Base-by-base conservation (phyloP, 2,797 vertebrate species). In the Strix occidentalis region DNA sequence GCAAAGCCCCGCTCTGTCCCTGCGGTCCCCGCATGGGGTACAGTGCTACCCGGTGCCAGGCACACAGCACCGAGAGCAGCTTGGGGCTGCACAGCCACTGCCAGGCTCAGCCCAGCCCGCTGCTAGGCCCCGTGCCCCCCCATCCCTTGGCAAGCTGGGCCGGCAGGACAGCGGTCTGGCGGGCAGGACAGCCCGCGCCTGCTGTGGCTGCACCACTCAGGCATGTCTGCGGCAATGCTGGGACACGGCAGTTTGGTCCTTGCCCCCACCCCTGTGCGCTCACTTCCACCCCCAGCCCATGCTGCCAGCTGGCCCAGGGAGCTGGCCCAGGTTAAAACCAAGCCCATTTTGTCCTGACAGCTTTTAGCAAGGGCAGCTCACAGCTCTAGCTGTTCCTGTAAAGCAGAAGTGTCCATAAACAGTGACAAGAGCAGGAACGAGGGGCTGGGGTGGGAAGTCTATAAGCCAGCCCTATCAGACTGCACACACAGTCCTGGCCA, bases 191-290 rank as follows among this genome's bases (percentile, higher is more conserved):
- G 43, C 43, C 57, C 2, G 0, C 6, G 14, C 33, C 15, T 25
- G 26, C 39, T 28, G n/a, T 46, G 51, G 26, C 76, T 23, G 35
- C 53, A 25, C 3, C 5, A 35, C 57, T 26, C 13, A 28, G 37
- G 37, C 4, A 0, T 29, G 15, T 31, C 43, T 26, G 43, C 0
- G 0, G 51, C 68, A 57, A 41, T 3, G 23, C 5, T 28, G 45
- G 66, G 45, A 53, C 33, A 35, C 13, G 5, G 33, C 5, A 9
- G 10, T 43, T 26, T 57, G 76, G 76, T 51, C 50, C 29, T 48
- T 70, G 57, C 18, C 48, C n/a, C 41, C 24, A 39, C 20, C 64
- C 46, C 48, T 63, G 56, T 11, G n/a, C 37, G 13, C 43, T 50
- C 43, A 41, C 35, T 48, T 10, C 60, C 60, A 65, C 35, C 53